Evolutionary conservation across 2,797 vertebrate genomes (phyloP).

Genomic region (Chromobotia macracanthus): DNA sequence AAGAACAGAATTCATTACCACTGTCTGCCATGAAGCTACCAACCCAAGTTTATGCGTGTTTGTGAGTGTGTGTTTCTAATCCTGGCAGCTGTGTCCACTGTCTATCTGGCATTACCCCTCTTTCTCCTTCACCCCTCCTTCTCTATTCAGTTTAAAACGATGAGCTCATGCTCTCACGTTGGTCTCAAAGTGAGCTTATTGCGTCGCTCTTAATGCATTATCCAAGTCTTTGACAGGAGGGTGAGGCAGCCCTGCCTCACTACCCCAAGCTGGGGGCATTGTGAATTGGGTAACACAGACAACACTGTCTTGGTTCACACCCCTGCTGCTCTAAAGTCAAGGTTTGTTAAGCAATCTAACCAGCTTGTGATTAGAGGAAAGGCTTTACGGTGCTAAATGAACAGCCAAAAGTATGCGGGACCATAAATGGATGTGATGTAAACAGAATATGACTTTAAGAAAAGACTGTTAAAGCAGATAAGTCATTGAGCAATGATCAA

Average conservation of each 20-base stretch:
- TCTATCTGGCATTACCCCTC: conserved; percentile 37
- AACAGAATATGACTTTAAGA: not conserved
- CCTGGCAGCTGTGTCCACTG: conserved; percentile 40
- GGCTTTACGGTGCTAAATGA: not conserved
- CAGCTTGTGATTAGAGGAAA: not conserved
- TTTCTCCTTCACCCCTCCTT: conserved; percentile 39
- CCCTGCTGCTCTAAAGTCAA: conserved; percentile 34
- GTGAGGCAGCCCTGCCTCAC: not conserved
- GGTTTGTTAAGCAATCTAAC: conserved; percentile 28
- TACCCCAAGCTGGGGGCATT: not conserved
- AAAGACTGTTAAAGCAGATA: too few species aligned
- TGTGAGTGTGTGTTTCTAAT: conserved; percentile 20
- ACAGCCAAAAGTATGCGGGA: not conserved
- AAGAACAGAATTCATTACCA: conserved; percentile 33
- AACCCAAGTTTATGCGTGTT: conserved; percentile 6
- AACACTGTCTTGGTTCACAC: conserved; percentile 17
- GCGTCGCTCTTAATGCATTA: conserved; percentile 53
- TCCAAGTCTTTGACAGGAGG: conserved; percentile 41
- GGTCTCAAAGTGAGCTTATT: conserved; percentile 57
- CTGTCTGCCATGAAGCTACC: conserved; percentile 34
- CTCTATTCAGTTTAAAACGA: conserved; percentile 51
- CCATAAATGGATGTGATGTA: not conserved
- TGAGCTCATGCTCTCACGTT: conserved; percentile 63
- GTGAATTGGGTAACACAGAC: conserved; percentile 11
- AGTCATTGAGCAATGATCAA: not conserved